Base-by-base conservation (phyloP, 2,113 vertebrate genomes). In the Ammodramus savannarum region DNA sequence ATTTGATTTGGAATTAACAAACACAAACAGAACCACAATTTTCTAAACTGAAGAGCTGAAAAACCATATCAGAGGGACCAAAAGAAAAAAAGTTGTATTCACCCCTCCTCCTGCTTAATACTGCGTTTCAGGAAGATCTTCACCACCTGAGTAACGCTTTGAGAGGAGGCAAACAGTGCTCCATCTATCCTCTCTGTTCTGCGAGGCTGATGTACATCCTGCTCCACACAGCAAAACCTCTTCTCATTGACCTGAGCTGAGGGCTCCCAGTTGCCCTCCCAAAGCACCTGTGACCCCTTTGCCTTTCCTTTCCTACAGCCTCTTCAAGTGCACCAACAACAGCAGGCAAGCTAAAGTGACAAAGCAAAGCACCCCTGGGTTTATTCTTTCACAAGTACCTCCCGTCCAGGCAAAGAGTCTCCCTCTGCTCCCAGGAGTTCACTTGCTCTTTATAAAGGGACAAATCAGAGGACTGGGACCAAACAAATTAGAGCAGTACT, bases 121-220 rank as follows among this genome's bases (percentile, higher is more conserved):
- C 3, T 41, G 39, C 9, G 13, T 59, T 80, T 46, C 19, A 80
- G 46, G n/a, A 82, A 78, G 14, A 27, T 26, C 23, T 66, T 82
- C 7, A 3, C 16, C 69, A 74, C 36, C 49, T 25, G 49, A 38
- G 6, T 16, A 65, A 78, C 0, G 0, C 52, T 43, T 5, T 1
- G 1, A 65, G 16, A 4, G 2, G 15, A 77, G 4, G 19, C 11
- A 87, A 92, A 38, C 16, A 0, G 0, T 22, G 22, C 11, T 52
- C 36, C 3, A 2, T 34, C 25, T 77, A 4, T 10, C 23, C 26
- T 41, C n/a, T 52, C 54, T 61, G 25, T 63, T 19, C 34, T 26
- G 23, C 1, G 1, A 29, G 27, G 48, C 17, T 49, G 34, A 41
- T 7, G 17, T 8, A 7, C 25, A 44, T 11, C 4, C 52, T 55